A percentile compares a stretch with the other conserved stretches of the same genome.
Evolutionary conservation across 2,888 invertebrate species (phyloP).

Genomic region (Sminthurinus aureus): DNA sequence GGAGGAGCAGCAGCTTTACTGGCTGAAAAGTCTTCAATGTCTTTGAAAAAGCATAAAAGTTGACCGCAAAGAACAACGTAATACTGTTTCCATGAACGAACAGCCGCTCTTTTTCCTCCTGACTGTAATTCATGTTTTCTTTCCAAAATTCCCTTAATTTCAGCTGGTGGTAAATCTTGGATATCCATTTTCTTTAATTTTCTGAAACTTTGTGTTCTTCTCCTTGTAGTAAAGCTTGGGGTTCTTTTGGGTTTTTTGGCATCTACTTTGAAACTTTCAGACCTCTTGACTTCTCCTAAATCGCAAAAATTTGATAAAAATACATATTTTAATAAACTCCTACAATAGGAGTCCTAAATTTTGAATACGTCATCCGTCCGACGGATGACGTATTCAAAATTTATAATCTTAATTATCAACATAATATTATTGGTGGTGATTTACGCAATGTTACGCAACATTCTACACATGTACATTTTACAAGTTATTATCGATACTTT

Average conservation of each 20-base stretch:
- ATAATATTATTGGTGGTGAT: no score
- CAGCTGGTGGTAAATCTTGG: conserved; percentile 79
- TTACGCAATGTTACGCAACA: no score
- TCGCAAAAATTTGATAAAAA: background rate
- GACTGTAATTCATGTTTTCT: conserved; percentile 93
- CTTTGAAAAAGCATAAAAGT: conserved; percentile 96
- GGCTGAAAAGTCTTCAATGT: conserved; percentile 86
- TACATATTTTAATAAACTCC: background rate
- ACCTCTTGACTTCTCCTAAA: conserved; percentile 73
- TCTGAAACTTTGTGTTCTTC: conserved; percentile 86
- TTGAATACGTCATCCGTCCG: no score
- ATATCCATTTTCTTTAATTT: conserved; percentile 71
- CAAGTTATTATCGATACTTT: no score
- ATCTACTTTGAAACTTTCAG: conserved; percentile 86
- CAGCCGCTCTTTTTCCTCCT: conserved; percentile 93
- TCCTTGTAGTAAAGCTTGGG: conserved; percentile 92
- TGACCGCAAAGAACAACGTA: conserved; percentile 97
- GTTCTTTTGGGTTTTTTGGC: conserved; percentile 87
- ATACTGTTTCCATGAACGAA: conserved; percentile 94
- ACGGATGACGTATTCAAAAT: no score
- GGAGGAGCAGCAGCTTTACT: conserved; percentile 89
- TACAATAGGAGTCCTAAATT: no score
- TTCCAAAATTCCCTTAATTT: conserved; percentile 89
- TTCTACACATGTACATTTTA: no score
- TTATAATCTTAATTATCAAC: no score